A percentile compares a stretch with the other conserved stretches of the same genome.
Evolutionary conservation across 2,113 vertebrate genomes (phyloP).

Genomic region (Rhinolophus ferrumequinum): DNA sequence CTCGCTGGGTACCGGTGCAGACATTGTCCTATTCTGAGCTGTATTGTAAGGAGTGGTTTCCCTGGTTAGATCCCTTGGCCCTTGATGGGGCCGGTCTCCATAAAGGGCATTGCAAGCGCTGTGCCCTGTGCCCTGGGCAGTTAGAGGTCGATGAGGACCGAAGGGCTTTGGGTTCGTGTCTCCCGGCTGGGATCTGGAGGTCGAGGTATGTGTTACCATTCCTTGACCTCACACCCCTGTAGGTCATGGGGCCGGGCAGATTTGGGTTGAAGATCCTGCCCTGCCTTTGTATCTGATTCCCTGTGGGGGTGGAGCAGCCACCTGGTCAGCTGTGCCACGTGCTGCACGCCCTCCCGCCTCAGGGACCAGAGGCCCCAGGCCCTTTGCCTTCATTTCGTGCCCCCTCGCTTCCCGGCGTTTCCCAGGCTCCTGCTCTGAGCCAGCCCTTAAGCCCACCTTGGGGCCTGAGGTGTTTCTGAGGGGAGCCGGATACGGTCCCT

Average conservation of each 20-base stretch:
- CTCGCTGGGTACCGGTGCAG: too few relatives aligned
- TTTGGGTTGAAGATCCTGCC: too few relatives aligned
- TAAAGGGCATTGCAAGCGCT: rapidly evolving
- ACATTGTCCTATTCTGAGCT: rapidly evolving
- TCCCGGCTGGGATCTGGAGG: neutral
- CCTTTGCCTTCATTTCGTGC: rapidly evolving
- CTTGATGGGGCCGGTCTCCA: neutral
- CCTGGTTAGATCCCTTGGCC: neutral
- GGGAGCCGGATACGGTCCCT: neutral
- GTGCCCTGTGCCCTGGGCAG: neutral
- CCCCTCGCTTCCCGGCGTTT: rapidly evolving
- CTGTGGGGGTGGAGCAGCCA: neutral
- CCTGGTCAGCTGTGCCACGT: rapidly evolving
- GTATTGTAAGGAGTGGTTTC: rapidly evolving
- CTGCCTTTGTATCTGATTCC: too few relatives aligned
- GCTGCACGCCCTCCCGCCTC: rapidly evolving
- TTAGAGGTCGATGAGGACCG: neutral
- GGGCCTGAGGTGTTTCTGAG: neutral
- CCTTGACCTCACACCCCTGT: neutral
- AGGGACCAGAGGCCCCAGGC: neutral
- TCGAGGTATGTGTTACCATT: rapidly evolving
- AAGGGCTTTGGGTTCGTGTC: neutral
- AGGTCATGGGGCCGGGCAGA: too few relatives aligned
- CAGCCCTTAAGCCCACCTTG: rapidly evolving
- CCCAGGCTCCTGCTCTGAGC: neutral